Percentiles rank a stretch among this genome's conserved stretches.
Conservation (phyloP, 2,113 vertebrate species). For the Aleadryas rufinucha region DNA sequence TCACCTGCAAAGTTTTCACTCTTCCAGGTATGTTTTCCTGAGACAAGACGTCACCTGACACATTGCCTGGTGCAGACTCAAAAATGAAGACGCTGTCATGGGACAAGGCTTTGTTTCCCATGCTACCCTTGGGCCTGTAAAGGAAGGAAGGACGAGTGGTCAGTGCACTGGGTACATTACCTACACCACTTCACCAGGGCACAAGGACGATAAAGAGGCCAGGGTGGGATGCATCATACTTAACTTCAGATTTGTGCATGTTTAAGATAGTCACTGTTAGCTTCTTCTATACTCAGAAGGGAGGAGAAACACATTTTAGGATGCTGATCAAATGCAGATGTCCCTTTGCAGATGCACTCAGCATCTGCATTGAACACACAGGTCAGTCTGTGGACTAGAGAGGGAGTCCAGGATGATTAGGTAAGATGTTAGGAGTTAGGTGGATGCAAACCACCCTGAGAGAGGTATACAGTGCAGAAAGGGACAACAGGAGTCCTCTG, state of each 20-base stretch:
- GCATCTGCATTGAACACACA: not conserved
- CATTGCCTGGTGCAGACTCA: conserved; percentile 69
- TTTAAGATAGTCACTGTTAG: not conserved
- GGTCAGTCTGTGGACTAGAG: not conserved
- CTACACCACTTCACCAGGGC: not conserved
- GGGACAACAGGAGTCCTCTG: not conserved
- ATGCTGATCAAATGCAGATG: not conserved
- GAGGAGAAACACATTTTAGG: not conserved
- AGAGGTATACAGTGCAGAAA: not conserved
- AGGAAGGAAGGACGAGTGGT: not conserved
- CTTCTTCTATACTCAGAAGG: not conserved
- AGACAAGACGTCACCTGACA: conserved; percentile 61
- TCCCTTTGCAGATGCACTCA: not conserved
- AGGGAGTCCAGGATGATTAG: not conserved
- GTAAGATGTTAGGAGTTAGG: not conserved
- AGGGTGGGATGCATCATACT: not conserved
- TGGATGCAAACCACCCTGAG: not conserved
- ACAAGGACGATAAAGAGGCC: not conserved
- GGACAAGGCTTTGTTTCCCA: conserved; percentile 85
- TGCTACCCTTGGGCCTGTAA: conserved; percentile 77
- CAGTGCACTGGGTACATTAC: not conserved
- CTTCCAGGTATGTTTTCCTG: conserved; percentile 82
- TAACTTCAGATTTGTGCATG: not conserved
- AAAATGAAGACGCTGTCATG: conserved; percentile 88
- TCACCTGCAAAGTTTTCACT: conserved; percentile 87